Percentiles rank a stretch among this genome's conserved stretches.
phyloP scores from a whole-genome alignment of 1,140 invertebrate genomes.

The Oncopeltus fasciatus region DNA sequence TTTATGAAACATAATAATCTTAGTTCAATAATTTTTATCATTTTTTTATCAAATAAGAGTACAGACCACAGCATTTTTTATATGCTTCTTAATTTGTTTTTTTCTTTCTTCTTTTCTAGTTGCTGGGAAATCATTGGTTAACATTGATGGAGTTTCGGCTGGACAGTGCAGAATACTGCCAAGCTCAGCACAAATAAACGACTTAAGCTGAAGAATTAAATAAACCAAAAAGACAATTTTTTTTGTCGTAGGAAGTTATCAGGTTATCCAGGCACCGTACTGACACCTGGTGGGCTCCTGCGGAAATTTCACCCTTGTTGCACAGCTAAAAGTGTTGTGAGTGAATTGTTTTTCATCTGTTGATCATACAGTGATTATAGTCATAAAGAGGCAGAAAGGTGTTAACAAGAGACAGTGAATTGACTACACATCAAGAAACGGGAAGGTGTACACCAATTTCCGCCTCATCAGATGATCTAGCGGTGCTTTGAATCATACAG shows the following conservation, averaged over 20 bases:
- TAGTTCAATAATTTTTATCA: not conserved
- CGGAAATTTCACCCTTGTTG: constrained; percentile 22
- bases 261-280: constrained; percentile 19
- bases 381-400: not conserved
- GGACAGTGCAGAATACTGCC: constrained; percentile 89
- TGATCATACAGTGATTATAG: too few species aligned
- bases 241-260: constrained; percentile 9
- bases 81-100: not conserved
- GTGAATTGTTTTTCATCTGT: not conserved
- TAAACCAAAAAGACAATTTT: constrained; percentile 23
- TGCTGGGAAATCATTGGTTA: constrained; percentile 48
- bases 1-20: not conserved
- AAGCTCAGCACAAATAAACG: constrained; percentile 83
- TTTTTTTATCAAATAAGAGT: not conserved
- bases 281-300: constrained; percentile 23
- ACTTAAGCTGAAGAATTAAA: constrained; percentile 21
- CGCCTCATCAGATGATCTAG: constrained; percentile 23
- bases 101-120: constrained; percentile 34
- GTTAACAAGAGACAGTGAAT: not conserved
- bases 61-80: too few species aligned
- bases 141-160: constrained; percentile 95
- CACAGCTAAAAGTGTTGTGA: not conserved
- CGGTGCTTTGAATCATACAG: constrained; percentile 9
- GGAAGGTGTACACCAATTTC: constrained; percentile 22
- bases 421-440: not conserved